Base-by-base conservation (phyloP, 2,113 vertebrate species). In the Perca schrenkii region DNA sequence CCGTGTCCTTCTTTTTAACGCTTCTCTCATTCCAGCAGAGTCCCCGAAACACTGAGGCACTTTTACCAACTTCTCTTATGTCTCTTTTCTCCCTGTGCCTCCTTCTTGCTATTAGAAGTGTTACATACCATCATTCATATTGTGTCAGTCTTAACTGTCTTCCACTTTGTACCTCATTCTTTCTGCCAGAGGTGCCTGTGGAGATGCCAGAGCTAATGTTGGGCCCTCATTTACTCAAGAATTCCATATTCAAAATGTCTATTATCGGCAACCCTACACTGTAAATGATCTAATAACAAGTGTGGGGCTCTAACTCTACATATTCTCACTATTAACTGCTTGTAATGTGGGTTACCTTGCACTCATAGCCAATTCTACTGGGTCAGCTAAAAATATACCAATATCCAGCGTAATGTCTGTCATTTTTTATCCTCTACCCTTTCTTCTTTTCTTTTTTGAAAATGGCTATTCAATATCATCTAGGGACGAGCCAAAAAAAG, bases 1-100 rank as follows among this genome's bases (percentile, higher is more conserved):
- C 77, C 47, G 66, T 63, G 61, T 84, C 28, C 11, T 43, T 73
- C 54, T 65, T 56, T 74, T 63, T 76, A 75, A 66, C 22, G 19
- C 73, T 80, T 28, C 47, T 54, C 80, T 84, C 67, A 53, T 84
- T 86, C 83, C 85, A 74, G 4, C 60, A 31, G 67, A 58, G 52
- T 65, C 69, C 69, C 72, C 57, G 61, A 72, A 75, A 77, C 64
- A 58, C 73, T 8, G 56, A 63, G 75, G 40, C 60, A 34, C 60
- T 71, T 83, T 80, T 28, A 65, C 13, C 52, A 79, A 36, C 70
- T 77, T 63, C 50, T 57, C 3, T 36, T 28, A 12, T 4, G 57
- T 43, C 62, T 74, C 17, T 53, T 70, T 40, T 74, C 62, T 58
- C 8, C 43, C 0, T 11, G 13, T 21, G 74, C 12, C 10, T 12